phyloP scores from a whole-genome alignment of 2,888 invertebrate genomes.

The Dermolepida albohirtum region DNA sequence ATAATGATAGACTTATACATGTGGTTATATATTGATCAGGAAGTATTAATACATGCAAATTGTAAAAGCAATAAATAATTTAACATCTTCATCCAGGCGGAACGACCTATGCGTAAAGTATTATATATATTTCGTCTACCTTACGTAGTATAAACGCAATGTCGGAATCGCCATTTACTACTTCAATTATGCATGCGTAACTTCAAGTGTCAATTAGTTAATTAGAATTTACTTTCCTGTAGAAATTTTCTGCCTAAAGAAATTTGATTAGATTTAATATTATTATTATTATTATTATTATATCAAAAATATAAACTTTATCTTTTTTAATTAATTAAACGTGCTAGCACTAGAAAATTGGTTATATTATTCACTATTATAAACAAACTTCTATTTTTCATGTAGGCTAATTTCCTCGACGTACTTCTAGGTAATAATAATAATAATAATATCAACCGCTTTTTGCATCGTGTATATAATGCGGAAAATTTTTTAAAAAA shows the following conservation, averaged over 20 bases:
- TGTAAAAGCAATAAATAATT: constrained; percentile 32
- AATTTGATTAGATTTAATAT: too few relatives aligned
- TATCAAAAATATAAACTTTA: too few relatives aligned
- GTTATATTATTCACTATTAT: too few relatives aligned
- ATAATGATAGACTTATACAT: too few relatives aligned
- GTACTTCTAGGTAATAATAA: too few relatives aligned
- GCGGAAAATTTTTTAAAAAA: too few relatives aligned
- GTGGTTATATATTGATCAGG: constrained; percentile 6
- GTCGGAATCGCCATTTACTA: constrained; percentile 13
- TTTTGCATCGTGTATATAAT: too few relatives aligned
- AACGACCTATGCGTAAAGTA: not conserved
- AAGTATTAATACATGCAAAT: constrained; percentile 18
- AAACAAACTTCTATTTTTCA: too few relatives aligned
- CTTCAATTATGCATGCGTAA: constrained; percentile 29
- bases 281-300: not conserved
- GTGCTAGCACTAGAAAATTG: too few relatives aligned
- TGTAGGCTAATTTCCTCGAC: too few relatives aligned
- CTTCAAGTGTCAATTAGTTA: constrained; percentile 22
- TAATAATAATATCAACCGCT: too few relatives aligned
- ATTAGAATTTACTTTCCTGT: constrained; percentile 6
- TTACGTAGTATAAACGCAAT: constrained; percentile 3
- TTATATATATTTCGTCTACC: not conserved
- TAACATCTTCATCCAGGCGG: constrained; percentile 25
- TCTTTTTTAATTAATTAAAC: too few relatives aligned
- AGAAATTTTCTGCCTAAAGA: constrained; percentile 4